Evolutionary conservation across 2,888 invertebrate genomes (phyloP), one percentile per base, ranked within the genome.

Genomic region (Rotaria sp.): DNA sequence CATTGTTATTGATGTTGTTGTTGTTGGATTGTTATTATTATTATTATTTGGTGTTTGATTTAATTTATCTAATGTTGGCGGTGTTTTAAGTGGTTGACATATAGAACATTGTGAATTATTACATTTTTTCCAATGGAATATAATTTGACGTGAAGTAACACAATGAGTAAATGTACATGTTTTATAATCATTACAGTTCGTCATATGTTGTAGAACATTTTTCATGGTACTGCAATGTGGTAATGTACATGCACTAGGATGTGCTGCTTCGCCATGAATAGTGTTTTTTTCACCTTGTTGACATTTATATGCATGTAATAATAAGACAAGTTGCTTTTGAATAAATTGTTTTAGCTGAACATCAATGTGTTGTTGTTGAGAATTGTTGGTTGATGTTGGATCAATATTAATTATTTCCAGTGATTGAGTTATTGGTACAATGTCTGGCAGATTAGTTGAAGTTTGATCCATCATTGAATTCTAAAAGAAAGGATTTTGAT

Each of bases 181-280:
- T 88, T 92, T 91, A 86, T 97, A 97, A 35, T 95, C 95, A 91
- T 94, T 94, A 92, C 99, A 99, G 24, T 94, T 95, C 88, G 96
- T 96, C 98, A 99, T 97, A 90, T 99, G 99, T 89, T 95, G 96
- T 88, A 99, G 93, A 30, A 99, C 98, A 89, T 95, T 96, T 92
- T 99, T 98, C 99, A 99, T 99, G 10, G 97, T 97, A 91, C 96
- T 95, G 92, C 99, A 99, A 91, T 99, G 97, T n/a, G 97, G 96
- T 88, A 99, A 93, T 45, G 94, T 94, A 92, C 99, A 99, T 80
- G 45, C 18, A 38, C 88, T 87, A 45, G 88, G 88, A 55, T 88
- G 88, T 38, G 75, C 48, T 26, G 94, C 94, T 45, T 80, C 80
- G 26, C 80, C 80, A 7, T 80, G 45, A 10, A 80, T 45, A 26